These are phyloP conservation scores for Colaptes auratus DNA, from an alignment of 2,113 vertebrate species.

Conservation along the genomic window DNA sequence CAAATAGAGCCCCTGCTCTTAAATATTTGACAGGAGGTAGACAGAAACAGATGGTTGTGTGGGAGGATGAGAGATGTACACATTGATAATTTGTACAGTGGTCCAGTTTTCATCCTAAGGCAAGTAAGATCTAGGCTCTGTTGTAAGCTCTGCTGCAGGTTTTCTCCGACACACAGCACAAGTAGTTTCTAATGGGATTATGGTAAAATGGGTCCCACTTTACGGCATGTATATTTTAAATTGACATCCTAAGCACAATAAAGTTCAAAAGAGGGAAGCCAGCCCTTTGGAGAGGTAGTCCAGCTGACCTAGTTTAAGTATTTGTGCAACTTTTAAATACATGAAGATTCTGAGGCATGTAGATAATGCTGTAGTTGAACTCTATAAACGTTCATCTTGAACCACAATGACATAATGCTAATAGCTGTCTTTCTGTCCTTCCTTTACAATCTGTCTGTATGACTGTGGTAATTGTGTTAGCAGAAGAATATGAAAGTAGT, in stretches of 20 bases:
- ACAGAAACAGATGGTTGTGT: not conserved
- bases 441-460: not conserved
- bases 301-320: not conserved
- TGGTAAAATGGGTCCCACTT: not conserved
- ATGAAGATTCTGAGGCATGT: not conserved
- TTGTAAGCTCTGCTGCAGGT: not conserved
- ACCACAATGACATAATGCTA: not conserved
- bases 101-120: not conserved
- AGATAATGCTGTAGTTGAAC: not conserved
- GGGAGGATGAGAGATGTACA: not conserved
- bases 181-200: not conserved
- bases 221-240: not conserved
- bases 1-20: not conserved
- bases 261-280: not conserved
- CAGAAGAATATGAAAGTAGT: not conserved
- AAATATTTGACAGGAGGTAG: not conserved
- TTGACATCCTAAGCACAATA: not conserved
- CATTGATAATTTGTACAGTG: not conserved
- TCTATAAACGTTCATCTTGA: not conserved
- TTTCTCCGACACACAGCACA: not conserved
- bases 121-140: not conserved
- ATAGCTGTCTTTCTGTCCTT: not conserved
- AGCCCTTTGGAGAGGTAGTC: not conserved
- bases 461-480: not conserved
- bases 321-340: not conserved